Evolutionary conservation across 2,113 vertebrate species (phyloP), one percentile per base, ranked within the genome.

Genomic region (Brachirus orientalis): DNA sequence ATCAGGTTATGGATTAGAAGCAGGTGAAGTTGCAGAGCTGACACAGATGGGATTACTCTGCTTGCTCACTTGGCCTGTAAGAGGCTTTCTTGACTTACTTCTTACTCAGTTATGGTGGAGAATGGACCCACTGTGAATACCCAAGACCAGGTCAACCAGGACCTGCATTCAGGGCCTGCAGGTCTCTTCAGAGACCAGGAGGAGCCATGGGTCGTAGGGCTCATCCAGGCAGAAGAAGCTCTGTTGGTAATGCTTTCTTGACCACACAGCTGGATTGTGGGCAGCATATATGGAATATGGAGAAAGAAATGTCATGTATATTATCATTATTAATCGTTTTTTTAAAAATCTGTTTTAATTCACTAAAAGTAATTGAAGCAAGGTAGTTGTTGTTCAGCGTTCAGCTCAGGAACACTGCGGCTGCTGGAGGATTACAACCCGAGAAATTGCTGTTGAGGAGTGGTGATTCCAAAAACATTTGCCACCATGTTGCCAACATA

Each of bases 21-120:
- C 71, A 87, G 87, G 87, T 86, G 80, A 92, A 93, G 86, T 91
- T 94, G 92, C 91, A 84, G 90, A 91, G 85, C 85, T 83, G 88
- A 92, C 90, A 92, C 74, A 81, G 66, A 77, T 43, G 73, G 88
- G 92, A 92, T 94, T 92, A 94, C 22, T 36, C 36, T 62, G 82
- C 54, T 68, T 53, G 56, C 56, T 84, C 69, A 71, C 70, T 77
- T 50, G 44, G 69, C 13, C 53, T 22, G 6, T 89, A 91, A 92
- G 88, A 90, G 77, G 90, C 89, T 92, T 91, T 90, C 70, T 72
- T 38, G 64, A 53, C 62, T 76, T 75, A 56, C 74, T 65, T 72
- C 62, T 41, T 61, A 57, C 77, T 67, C 47, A 4, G 63, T 75
- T 46, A 61, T 19, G 18, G 58, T 28, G 54, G 78, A 45, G 69